phyloP scores from a whole-genome alignment of 2,113 vertebrate genomes.

The human (Homo sapiens) region DNA sequence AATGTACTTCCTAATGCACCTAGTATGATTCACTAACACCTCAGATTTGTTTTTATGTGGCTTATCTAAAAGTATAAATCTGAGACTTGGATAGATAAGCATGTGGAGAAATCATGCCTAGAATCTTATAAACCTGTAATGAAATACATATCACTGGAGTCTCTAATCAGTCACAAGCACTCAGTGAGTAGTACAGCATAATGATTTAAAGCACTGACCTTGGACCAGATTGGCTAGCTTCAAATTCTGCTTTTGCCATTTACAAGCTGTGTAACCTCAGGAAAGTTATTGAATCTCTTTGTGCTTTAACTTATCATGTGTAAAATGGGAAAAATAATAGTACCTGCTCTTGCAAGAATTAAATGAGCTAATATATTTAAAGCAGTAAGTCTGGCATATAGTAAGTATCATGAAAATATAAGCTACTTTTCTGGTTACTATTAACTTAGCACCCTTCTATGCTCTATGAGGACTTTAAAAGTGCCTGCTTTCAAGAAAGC shows the following conservation, averaged over 20 bases:
- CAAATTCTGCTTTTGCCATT: background rate
- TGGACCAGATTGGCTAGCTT: background rate
- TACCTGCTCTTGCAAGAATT: background rate
- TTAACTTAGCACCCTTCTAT: background rate
- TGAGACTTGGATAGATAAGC: background rate
- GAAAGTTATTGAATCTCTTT: background rate
- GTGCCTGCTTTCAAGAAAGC: background rate
- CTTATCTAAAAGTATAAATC: background rate
- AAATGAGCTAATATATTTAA: background rate
- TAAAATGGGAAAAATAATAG: background rate
- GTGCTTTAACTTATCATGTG: background rate
- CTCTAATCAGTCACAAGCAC: background rate
- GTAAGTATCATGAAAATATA: background rate
- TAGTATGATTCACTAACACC: background rate
- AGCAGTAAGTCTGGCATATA: background rate
- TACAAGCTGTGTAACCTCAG: background rate
- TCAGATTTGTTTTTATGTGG: background rate
- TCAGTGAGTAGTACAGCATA: background rate
- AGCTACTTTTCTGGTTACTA: background rate
- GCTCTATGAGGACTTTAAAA: background rate
- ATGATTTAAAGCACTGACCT: background rate
- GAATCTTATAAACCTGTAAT: background rate
- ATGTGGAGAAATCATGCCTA: background rate
- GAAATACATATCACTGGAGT: background rate
- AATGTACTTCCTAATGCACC: background rate